Conservation (phyloP, 1,140 invertebrate genomes). For the Leptinotarsa undecemlineata region DNA sequence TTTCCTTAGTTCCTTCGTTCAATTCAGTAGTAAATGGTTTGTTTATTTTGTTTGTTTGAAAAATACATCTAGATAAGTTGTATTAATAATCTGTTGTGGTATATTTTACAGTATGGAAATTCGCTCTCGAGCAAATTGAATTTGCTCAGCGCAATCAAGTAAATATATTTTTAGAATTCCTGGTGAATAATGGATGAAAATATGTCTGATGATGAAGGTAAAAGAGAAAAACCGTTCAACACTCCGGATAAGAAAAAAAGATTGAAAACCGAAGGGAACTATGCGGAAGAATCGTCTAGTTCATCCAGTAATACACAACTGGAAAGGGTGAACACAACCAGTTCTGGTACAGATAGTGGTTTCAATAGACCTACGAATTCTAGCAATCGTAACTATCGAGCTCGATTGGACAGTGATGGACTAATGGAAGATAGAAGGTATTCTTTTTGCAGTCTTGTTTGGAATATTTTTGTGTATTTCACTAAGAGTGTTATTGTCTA, state of each 20-base stretch:
- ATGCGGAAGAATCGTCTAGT: constrained; percentile 35
- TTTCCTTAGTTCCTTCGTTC: too few species aligned
- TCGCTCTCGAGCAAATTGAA: background rate
- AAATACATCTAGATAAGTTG: background rate
- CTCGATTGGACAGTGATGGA: constrained; percentile 20
- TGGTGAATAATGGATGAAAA: constrained; percentile 46
- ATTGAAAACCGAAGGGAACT: constrained; percentile 43
- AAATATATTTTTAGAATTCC: constrained; percentile 10
- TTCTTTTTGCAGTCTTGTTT: background rate
- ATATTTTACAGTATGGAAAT: background rate
- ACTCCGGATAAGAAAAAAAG: constrained; percentile 46
- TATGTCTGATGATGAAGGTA: constrained; percentile 40
- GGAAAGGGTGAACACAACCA: constrained; percentile 31
- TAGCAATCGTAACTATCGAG: constrained; percentile 40
- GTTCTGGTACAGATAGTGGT: constrained; percentile 43
- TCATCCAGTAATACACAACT: constrained; percentile 44
- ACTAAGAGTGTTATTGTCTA: too few species aligned
- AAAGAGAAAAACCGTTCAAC: constrained; percentile 27
- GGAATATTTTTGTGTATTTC: background rate
- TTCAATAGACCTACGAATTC: constrained; percentile 33
- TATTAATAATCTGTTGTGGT: background rate
- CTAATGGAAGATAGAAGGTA: constrained; percentile 11
- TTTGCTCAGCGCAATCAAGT: background rate
- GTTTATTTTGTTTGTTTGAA: constrained; percentile 2
- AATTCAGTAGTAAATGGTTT: background rate